Percentiles rank a stretch among this genome's conserved stretches.
Evolutionary conservation across 2,113 vertebrate species (phyloP).

Genomic region (Gasterosteus nipponicus): DNA sequence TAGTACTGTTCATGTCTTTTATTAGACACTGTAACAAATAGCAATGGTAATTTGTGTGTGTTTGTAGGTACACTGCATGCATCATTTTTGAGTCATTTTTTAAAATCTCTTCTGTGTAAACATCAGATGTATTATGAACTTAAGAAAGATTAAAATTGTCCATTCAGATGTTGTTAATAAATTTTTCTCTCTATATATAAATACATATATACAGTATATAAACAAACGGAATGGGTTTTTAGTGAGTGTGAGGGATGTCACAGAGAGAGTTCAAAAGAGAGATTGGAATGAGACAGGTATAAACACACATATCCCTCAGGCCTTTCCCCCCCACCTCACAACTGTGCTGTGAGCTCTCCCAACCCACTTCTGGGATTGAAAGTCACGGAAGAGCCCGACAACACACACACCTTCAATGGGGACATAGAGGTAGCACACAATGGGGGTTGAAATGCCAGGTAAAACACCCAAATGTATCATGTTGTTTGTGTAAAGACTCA

Average conservation of each 20-base stretch:
- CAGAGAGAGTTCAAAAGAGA: not conserved
- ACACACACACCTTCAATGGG: conserved; percentile 2
- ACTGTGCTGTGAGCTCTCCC: conserved; percentile 25
- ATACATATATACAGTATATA: conserved; percentile 59
- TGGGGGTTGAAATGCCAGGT: not conserved
- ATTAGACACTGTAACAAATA: conserved; percentile 51
- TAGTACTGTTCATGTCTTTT: conserved; percentile 59
- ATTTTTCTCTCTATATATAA: conserved; percentile 65
- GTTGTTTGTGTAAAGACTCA: not conserved
- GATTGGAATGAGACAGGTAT: not conserved
- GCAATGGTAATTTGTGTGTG: conserved; percentile 34
- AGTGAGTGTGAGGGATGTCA: not conserved
- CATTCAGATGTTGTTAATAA: conserved; percentile 75
- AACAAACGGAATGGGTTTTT: conserved; percentile 15
- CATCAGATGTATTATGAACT: conserved; percentile 81
- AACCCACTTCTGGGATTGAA: conserved; percentile 27
- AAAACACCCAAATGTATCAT: not conserved
- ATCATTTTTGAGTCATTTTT: conserved; percentile 65
- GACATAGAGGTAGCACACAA: not conserved
- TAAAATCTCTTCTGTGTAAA: conserved; percentile 71
- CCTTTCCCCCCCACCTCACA: conserved; percentile 3
- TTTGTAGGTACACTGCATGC: conserved; percentile 83
- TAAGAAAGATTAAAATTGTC: conserved; percentile 79
- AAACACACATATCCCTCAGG: conserved; percentile 16
- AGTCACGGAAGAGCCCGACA: conserved; percentile 28